phyloP scores from a whole-genome alignment of 2,888 invertebrate species.

The Perizoma affinitatum region DNA sequence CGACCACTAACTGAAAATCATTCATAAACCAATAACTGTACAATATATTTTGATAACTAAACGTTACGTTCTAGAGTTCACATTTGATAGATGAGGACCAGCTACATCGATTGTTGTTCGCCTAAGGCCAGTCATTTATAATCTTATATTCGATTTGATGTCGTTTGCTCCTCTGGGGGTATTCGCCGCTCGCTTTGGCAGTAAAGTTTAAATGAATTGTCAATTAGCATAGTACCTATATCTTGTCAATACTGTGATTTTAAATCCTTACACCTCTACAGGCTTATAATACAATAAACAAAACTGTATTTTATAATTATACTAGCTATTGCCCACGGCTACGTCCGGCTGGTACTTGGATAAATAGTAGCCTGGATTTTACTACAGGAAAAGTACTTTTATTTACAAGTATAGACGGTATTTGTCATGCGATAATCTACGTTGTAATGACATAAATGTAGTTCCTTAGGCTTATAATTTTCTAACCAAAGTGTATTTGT shows the following conservation, averaged over 20 bases:
- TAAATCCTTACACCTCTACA: constrained; percentile 60
- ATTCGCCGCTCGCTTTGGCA: constrained; percentile 70
- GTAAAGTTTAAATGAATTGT: constrained; percentile 82
- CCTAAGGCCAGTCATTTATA: constrained; percentile 73
- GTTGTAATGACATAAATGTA: no score
- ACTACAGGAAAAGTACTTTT: no score
- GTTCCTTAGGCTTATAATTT: no score
- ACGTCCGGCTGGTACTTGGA: no score
- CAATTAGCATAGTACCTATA: constrained; percentile 73
- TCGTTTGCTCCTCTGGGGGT: constrained; percentile 71
- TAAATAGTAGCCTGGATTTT: no score
- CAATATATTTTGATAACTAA: constrained; percentile 43
- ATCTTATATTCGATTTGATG: constrained; percentile 80
- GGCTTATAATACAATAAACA: constrained; percentile 54
- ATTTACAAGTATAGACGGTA: no score
- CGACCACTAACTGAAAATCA: constrained; percentile 51
- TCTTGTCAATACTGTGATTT: constrained; percentile 69
- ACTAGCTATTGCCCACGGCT: no score
- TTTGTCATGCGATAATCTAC: no score
- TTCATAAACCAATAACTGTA: constrained; percentile 32
- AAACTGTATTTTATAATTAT: constrained; percentile 42
- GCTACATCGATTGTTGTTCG: constrained; percentile 65
- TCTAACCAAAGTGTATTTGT: no score
- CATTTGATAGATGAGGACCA: constrained; percentile 55
- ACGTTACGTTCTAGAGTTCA: constrained; percentile 47